Conservation (phyloP, 1,140 invertebrate genomes). For the Antheraea mylitta region DNA sequence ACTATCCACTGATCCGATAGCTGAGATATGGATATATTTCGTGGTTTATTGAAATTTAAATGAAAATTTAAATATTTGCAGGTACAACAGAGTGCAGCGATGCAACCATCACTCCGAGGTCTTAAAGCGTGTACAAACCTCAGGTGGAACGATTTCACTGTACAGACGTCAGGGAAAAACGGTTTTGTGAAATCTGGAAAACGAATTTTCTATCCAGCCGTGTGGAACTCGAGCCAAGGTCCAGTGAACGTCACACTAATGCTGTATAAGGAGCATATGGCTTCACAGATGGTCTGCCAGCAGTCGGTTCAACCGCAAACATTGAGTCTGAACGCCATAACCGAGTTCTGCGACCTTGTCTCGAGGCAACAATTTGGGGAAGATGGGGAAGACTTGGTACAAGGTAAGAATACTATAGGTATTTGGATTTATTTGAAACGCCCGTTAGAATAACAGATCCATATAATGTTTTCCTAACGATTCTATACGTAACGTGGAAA, state of each 20-base stretch:
- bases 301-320: slow-evolving; percentile 76
- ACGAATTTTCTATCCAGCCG: slow-evolving; percentile 85
- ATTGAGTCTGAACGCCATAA: slow-evolving; percentile 84
- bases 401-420: slow-evolving; percentile 81
- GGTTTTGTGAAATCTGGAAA: slow-evolving; percentile 82
- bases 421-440: too few relatives aligned
- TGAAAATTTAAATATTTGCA: slow-evolving; percentile 47
- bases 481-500: too few relatives aligned
- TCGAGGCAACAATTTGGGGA: slow-evolving; percentile 82
- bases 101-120: slow-evolving; percentile 83
- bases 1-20: too few relatives aligned
- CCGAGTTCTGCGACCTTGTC: slow-evolving; percentile 88
- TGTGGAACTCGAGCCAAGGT: slow-evolving; percentile 81
- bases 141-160: slow-evolving; percentile 84
- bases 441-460: too few relatives aligned
- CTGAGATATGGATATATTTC: too few relatives aligned
- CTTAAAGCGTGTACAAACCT: slow-evolving; percentile 86
- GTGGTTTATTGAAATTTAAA: neutral
- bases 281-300: slow-evolving; percentile 77
- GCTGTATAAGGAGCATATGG: slow-evolving; percentile 83
- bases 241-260: slow-evolving; percentile 85
- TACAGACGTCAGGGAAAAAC: slow-evolving; percentile 59
- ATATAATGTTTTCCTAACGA: too few relatives aligned
- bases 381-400: slow-evolving; percentile 79
- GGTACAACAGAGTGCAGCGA: slow-evolving; percentile 84